Percentiles rank a stretch among this genome's conserved stretches.
Evolutionary conservation across 2,797 vertebrate species (phyloP).

Genomic region (Nyctibius grandis): DNA sequence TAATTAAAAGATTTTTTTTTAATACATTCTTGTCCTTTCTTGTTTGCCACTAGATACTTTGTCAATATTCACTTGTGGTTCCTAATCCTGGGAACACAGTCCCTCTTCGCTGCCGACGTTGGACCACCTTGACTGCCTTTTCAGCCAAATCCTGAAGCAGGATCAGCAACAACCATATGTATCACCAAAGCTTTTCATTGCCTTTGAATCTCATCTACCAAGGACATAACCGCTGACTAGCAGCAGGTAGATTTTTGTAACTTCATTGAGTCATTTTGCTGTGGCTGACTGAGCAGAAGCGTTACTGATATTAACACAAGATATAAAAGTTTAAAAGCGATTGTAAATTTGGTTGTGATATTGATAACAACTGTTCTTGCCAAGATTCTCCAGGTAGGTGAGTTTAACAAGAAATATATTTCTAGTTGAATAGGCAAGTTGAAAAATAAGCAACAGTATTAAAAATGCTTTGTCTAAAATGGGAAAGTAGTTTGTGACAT

Average conservation of each 20-base stretch:
- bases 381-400: not conserved
- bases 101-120: too few relatives aligned
- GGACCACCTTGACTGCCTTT: fast-evolving
- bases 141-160: not conserved
- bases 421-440: not conserved
- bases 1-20: not conserved
- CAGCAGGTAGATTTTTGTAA: not conserved
- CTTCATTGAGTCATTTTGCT: not conserved
- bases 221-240: not conserved
- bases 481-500: not conserved
- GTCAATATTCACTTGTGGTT: not conserved
- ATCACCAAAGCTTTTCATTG: not conserved
- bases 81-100: not conserved
- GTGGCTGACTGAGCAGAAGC: not conserved
- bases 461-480: not conserved
- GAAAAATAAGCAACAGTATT: not conserved
- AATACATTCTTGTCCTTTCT: not conserved
- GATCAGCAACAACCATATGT: not conserved
- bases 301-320: not conserved
- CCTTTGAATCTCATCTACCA: not conserved
- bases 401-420: not conserved
- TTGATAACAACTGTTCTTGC: not conserved
- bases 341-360: not conserved
- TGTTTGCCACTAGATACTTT: not conserved
- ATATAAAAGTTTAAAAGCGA: not conserved